Percentiles rank a stretch among this genome's conserved stretches.
These are phyloP conservation scores for Zapornia atra DNA, from an alignment of 2,113 vertebrate species.

Conservation along the genomic window DNA sequence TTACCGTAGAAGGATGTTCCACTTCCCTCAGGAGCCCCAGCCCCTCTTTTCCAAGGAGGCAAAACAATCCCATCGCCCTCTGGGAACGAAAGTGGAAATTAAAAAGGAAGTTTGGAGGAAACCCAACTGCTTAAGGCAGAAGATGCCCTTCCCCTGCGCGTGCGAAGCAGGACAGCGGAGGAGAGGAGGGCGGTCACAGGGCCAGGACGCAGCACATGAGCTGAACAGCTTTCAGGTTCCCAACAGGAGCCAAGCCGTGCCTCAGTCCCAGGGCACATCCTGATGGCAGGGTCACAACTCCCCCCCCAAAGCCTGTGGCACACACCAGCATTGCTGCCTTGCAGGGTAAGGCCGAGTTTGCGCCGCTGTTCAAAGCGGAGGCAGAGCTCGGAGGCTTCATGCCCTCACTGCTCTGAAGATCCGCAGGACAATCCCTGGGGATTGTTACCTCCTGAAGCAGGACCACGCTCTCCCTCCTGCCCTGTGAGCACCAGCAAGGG, in stretches of 20 bases:
- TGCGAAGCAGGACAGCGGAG: background rate
- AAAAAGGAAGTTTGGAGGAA: background rate
- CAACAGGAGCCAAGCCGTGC: background rate
- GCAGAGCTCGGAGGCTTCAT: background rate
- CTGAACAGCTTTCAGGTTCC: background rate
- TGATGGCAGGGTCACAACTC: accelerated
- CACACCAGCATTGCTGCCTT: accelerated
- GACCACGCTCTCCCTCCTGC: background rate
- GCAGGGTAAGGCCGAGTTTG: background rate
- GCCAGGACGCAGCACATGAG: accelerated
- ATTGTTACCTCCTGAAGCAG: background rate
- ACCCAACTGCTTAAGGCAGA: background rate
- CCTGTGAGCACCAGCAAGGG: accelerated
- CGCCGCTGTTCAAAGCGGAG: accelerated
- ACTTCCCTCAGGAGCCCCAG: background rate
- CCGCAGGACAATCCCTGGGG: background rate
- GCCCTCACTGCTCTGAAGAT: background rate
- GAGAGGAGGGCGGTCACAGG: background rate
- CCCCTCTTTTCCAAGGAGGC: background rate
- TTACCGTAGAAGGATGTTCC: background rate
- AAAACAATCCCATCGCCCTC: background rate
- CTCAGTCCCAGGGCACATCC: background rate
- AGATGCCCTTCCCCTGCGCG: background rate
- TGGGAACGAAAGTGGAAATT: background rate
- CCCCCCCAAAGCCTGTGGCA: accelerated